Base-by-base conservation (phyloP, 1,140 invertebrate genomes). In the Rhagoletis pomonella region DNA sequence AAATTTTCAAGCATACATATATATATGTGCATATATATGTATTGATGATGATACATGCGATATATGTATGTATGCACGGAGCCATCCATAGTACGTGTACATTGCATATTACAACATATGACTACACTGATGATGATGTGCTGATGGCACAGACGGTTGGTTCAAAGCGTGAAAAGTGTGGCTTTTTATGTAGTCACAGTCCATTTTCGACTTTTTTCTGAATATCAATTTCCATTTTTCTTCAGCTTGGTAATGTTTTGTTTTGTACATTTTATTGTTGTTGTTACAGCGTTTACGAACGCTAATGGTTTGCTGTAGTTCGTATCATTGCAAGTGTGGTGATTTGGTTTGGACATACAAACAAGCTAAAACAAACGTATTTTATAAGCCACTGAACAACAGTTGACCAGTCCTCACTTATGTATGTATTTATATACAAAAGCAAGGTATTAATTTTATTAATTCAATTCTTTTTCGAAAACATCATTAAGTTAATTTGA, bases 41-140 rank as follows among this genome's bases (percentile, higher is more conserved):
- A 29, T 29, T 29, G 29, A 29, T 29, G 29, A 29, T 29, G 29
- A 29, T 29, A 29, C 1, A 29, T 29, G 29, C 29, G 29, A 29
- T 29, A 29, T 29, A 29, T 29, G 3, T 10, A 55, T 55, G 9
- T 55, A 55, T 55, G 9, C 50, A 55, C 9, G 10, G 5, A 55
- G 50, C 0, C 50, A 55, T 55, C 5, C 50, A 55, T 10, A 29
- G 29, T 29, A 29, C 29, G 29, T 29, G 29, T 29, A 55, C 10
- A 1, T 55, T 7, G 50, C 50, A 55, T 10, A 55, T 55, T 55
- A 7, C 5, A 55, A 55, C 50, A 55, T 55, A 10, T 55, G 73
- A 58, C 67, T 42, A 6, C 67, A 73, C 55, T 81, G 73, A 50
- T 81, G 47, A 81, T 81, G 73, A 81, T 81, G 73, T 81, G 73